These are phyloP conservation scores for Sycobia sp. DNA, from an alignment of 1,140 invertebrate species.

Conservation along the genomic window DNA sequence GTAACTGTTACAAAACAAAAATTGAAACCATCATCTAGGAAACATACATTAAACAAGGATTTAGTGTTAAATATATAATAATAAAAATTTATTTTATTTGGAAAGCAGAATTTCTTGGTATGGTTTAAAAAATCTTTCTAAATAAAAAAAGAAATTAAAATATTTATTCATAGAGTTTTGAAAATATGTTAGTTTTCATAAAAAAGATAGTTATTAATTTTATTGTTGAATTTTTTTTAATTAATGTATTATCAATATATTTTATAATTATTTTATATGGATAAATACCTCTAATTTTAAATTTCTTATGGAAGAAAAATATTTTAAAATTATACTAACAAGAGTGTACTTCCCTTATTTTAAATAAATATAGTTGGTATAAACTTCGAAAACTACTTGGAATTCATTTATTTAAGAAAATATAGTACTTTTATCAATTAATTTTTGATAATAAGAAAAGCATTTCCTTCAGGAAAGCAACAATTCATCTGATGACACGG, in stretches of 20 bases:
- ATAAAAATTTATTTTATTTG: conserved; percentile 12
- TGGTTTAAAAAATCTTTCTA: conserved; percentile 22
- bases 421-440: conserved; percentile 20
- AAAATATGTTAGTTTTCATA: too few relatives aligned
- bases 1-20: conserved; percentile 58
- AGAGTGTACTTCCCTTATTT: conserved; percentile 17
- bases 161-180: too few relatives aligned
- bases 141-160: not conserved
- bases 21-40: conserved; percentile 31
- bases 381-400: conserved; percentile 28
- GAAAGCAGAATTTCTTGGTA: conserved; percentile 24
- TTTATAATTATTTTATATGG: too few relatives aligned
- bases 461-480: conserved; percentile 58
- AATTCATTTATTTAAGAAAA: conserved; percentile 43
- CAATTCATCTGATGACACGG: conserved; percentile 54
- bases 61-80: conserved; percentile 20
- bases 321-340: conserved; percentile 23
- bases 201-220: too few relatives aligned
- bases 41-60: conserved; percentile 25
- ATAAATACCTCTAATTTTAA: too few relatives aligned
- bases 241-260: too few relatives aligned
- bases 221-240: too few relatives aligned
- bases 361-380: conserved; percentile 1
- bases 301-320: conserved; percentile 11
- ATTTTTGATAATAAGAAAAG: conserved; percentile 16